Conservation (phyloP, 2,113 vertebrate genomes). For the Pygoscelis adeliae region DNA sequence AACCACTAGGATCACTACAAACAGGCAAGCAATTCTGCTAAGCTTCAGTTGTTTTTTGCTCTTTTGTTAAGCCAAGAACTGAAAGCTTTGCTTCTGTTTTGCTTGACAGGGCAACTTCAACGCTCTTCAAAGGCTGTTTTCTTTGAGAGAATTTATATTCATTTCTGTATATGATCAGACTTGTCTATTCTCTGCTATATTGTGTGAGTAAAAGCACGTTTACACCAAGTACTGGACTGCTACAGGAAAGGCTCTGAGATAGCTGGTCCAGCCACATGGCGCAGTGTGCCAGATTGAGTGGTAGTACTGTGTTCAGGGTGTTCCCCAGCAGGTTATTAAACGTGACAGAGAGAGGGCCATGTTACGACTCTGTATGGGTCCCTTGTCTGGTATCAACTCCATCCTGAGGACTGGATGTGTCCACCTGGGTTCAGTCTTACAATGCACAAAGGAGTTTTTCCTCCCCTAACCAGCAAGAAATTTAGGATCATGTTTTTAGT, state of each 20-base stretch:
- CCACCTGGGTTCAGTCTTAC: not conserved
- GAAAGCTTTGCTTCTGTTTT: not conserved
- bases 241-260: not conserved
- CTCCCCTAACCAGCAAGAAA: not conserved
- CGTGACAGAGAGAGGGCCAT: not conserved
- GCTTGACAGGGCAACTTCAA: not conserved
- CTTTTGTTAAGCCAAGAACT: not conserved
- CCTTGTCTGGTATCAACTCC: not conserved
- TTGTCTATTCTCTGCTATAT: not conserved
- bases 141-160: not conserved
- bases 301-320: not conserved
- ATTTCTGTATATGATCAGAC: not conserved
- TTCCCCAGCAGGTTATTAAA: not conserved
- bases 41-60: not conserved
- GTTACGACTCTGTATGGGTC: not conserved
- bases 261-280: not conserved
- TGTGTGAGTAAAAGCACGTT: not conserved
- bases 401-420: too few species aligned
- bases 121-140: not conserved
- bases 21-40: not conserved
- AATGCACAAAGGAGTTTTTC: not conserved
- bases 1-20: constrained; percentile 12
- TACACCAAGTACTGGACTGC: not conserved
- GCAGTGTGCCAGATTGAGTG: not conserved
- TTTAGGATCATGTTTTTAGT: not conserved